phyloP scores from a whole-genome alignment of 2,113 vertebrate species.

The Cariama cristata region DNA sequence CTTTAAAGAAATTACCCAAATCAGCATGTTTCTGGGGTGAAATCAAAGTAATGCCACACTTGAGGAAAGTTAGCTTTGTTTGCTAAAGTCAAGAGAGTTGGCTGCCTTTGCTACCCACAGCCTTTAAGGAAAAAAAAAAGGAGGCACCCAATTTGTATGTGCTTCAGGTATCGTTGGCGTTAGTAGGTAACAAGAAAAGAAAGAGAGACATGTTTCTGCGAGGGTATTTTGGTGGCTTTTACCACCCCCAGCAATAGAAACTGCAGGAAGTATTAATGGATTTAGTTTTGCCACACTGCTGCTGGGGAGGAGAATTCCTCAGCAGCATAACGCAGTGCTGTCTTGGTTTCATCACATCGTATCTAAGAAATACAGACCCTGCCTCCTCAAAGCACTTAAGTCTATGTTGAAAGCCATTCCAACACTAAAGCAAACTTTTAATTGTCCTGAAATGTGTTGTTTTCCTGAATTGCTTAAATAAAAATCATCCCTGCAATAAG shows the following conservation, averaged over 20 bases:
- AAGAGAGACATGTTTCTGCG: neutral
- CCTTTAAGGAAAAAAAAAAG: neutral
- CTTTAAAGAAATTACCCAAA: neutral
- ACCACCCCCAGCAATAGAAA: neutral
- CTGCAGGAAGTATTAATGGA: neutral
- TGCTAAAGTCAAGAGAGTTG: neutral
- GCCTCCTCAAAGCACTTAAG: neutral
- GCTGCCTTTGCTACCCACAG: neutral
- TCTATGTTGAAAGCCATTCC: neutral
- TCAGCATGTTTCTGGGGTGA: neutral
- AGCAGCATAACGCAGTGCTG: neutral
- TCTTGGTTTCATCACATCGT: neutral
- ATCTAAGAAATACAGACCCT: neutral
- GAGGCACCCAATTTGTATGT: neutral
- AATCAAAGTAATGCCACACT: neutral
- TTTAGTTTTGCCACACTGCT: neutral
- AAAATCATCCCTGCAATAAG: neutral
- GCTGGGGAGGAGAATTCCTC: neutral
- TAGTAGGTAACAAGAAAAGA: neutral
- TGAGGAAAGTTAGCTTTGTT: neutral
- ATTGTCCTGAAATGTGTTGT: neutral
- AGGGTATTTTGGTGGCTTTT: neutral
- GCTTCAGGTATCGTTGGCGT: neutral
- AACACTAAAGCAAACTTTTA: neutral
- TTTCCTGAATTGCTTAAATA: neutral